Evolutionary conservation across 2,888 invertebrate genomes (phyloP).

Genomic region (Metellina segmentata): DNA sequence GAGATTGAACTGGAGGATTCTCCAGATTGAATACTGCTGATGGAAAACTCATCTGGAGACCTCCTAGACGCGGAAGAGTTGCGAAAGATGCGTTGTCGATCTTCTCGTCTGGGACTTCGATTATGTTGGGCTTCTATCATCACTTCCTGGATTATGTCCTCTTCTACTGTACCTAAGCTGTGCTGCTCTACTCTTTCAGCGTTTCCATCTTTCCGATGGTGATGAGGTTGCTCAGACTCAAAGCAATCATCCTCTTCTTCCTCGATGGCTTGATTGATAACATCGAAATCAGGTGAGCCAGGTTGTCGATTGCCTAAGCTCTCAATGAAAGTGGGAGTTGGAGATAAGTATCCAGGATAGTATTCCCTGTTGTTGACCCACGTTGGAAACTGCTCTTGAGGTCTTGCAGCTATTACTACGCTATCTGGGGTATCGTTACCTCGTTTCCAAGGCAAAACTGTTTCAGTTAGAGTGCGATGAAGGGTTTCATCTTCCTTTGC

Average conservation of each 20-base stretch:
- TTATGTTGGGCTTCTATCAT: not conserved
- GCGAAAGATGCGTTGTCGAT: slow-evolving; percentile 41
- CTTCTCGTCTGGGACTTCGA: not conserved
- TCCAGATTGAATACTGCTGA: slow-evolving; percentile 27
- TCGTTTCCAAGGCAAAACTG: slow-evolving; percentile 95
- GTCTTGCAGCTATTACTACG: slow-evolving; percentile 83
- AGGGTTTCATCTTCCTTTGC: slow-evolving; percentile 19
- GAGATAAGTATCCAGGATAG: slow-evolving; percentile 90
- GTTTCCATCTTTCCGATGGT: not conserved
- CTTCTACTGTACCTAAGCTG: not conserved
- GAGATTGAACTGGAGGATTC: slow-evolving; percentile 19
- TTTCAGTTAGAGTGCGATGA: slow-evolving; percentile 94
- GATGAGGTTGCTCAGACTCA: not conserved
- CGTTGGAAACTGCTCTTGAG: slow-evolving; percentile 94
- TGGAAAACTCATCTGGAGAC: slow-evolving; percentile 49
- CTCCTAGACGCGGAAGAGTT: not conserved
- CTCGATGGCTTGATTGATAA: slow-evolving; percentile 30
- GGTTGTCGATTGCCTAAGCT: slow-evolving; percentile 36
- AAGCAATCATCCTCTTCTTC: slow-evolving; percentile 59
- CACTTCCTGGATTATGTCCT: slow-evolving; percentile 42
- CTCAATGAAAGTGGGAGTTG: slow-evolving; percentile 92
- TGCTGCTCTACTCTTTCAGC: not conserved
- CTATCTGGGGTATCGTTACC: slow-evolving; percentile 83
- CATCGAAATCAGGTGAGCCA: not conserved
- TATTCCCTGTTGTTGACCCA: slow-evolving; percentile 98